Conservation (phyloP, 2,888 invertebrate species). For the Tortrix viridana region DNA sequence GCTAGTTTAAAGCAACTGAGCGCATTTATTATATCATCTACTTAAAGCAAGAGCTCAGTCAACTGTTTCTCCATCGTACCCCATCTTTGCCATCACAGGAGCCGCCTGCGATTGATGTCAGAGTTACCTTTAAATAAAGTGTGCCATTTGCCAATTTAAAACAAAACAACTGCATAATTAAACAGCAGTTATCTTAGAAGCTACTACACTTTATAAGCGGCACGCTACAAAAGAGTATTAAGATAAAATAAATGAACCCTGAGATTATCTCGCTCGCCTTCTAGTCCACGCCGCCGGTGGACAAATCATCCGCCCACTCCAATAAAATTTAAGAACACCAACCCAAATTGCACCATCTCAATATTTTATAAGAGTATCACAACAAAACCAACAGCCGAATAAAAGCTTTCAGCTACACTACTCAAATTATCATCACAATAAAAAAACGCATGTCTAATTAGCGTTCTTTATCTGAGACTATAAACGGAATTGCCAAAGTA, state of each 20-base stretch:
- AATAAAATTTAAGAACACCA: slow-evolving; percentile 24
- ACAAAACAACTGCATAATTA: slow-evolving; percentile 22
- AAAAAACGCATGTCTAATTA: slow-evolving; percentile 61
- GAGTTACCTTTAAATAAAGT: slow-evolving; percentile 21
- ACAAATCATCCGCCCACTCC: slow-evolving; percentile 11
- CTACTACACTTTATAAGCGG: slow-evolving; percentile 27
- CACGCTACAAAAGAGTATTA: slow-evolving; percentile 16
- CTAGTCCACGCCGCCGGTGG: slow-evolving; percentile 12
- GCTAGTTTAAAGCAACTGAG: too few relatives aligned
- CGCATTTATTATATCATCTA: too few relatives aligned
- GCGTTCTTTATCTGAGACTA: slow-evolving; percentile 53
- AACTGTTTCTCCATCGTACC: too few relatives aligned
- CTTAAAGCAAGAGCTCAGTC: too few relatives aligned
- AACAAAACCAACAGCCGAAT: slow-evolving; percentile 10
- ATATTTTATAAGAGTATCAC: slow-evolving; percentile 1
- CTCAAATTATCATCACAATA: slow-evolving; percentile 18
- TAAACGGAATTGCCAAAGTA: slow-evolving; percentile 51
- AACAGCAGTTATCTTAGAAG: slow-evolving; percentile 26
- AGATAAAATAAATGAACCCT: slow-evolving; percentile 25
- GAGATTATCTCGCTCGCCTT: slow-evolving; percentile 6
- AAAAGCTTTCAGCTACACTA: slow-evolving; percentile 20
- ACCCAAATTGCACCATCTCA: slow-evolving; percentile 13
- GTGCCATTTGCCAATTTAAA: slow-evolving; percentile 15
- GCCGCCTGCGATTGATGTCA: too few relatives aligned
- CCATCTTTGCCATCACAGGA: too few relatives aligned